Evolutionary conservation across 2,888 invertebrate genomes (phyloP).

Genomic region (Phyto melanocephala): DNA sequence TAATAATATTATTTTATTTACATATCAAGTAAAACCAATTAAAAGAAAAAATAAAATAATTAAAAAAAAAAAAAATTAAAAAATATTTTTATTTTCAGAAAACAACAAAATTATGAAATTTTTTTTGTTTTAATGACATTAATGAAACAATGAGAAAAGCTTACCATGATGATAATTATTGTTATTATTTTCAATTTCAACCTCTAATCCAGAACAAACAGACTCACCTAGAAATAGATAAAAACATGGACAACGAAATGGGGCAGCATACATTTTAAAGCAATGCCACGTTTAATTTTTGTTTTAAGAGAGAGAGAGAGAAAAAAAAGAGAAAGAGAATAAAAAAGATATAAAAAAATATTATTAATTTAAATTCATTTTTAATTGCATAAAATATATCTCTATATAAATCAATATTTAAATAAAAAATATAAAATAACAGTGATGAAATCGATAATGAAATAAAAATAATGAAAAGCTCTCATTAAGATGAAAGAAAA

Average conservation of each 20-base stretch:
- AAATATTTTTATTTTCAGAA: slow-evolving; percentile 24
- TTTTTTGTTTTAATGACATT: slow-evolving; percentile 74
- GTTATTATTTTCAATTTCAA: slow-evolving; percentile 79
- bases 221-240: slow-evolving; percentile 77
- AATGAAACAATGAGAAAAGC: slow-evolving; percentile 78
- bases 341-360: slow-evolving; percentile 29
- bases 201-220: slow-evolving; percentile 79
- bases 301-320: slow-evolving; percentile 7
- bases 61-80: slow-evolving; percentile 34
- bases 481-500: slow-evolving; percentile 5
- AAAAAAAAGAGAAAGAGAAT: slow-evolving; percentile 23
- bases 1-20: no score
- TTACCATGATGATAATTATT: slow-evolving; percentile 79
- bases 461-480: slow-evolving; percentile 41
- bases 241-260: slow-evolving; percentile 53
- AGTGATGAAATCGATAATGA: not conserved
- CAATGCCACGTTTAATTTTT: slow-evolving; percentile 56
- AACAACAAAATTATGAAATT: slow-evolving; percentile 60
- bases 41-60: slow-evolving; percentile 15
- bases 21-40: slow-evolving; percentile 15
- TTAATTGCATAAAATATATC: not conserved
- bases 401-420: not conserved
- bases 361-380: slow-evolving; percentile 42
- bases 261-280: slow-evolving; percentile 42
- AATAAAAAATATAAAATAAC: not conserved